Evolutionary conservation across 2,113 vertebrate genomes (phyloP), one percentile per base, ranked within the genome.

Genomic region (Sisor rabdophorus): DNA sequence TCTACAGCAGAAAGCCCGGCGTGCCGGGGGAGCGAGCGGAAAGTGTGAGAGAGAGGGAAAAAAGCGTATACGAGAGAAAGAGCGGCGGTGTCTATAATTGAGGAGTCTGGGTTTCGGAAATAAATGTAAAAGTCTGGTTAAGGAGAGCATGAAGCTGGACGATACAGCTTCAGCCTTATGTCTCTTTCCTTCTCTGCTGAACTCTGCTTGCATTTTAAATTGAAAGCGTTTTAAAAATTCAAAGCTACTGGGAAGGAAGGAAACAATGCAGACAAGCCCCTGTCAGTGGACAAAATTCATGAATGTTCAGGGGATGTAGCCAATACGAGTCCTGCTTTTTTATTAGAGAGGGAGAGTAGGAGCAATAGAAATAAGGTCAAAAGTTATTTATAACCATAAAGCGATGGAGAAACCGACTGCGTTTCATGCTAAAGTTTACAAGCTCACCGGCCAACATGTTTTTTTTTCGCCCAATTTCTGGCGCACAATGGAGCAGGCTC

Each of bases 151-250:
- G 17, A 48, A 70, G 36, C 26, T 3, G 11, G 30, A 15, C 11
- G 22, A 65, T 75, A 50, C 1, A 20, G 22, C 30, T 56, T 30
- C 69, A 28, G n/a, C 20, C 22, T 77, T 12, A 48, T 54, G 24
- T 76, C 32, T 32, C 76, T 55, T 50, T 76, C 59, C 50, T 65
- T 77, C 61, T 79, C 63, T 55, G 67, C 78, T 68, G 59, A 73
- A 76, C 72, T 63, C 54, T 63, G 79, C 63, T 28, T 84, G 81
- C 69, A 86, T 84, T 85, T 87, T 87, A 85, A 83, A 86, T 86
- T 83, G 65, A 79, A 75, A 75, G 22, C 61, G 70, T 26, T 64
- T 86, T 75, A 86, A 86, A 86, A 80, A 83, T 83, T 75, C 68
- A 84, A 65, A 65, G 56, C 64, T 80, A 7, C 10, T 15, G 11